These are phyloP conservation scores for Syngnathus floridae DNA, from an alignment of 2,113 vertebrate species.

Conservation along the genomic window DNA sequence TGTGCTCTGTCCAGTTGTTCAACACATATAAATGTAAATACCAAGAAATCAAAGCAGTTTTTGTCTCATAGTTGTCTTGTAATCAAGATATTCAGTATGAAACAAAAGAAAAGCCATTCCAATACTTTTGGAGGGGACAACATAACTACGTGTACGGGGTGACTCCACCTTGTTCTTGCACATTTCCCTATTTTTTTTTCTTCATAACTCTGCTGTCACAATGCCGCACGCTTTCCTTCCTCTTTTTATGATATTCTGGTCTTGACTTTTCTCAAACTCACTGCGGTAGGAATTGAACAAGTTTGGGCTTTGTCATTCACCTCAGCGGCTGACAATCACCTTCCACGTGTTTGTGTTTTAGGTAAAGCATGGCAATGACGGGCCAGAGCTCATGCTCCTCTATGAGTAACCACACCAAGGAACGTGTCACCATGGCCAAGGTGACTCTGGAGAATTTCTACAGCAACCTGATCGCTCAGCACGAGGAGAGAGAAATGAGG, in stretches of 20 bases:
- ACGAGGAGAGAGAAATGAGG: slow-evolving; percentile 97
- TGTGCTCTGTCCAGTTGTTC: background rate
- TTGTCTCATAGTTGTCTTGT: too few relatives aligned
- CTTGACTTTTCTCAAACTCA: background rate
- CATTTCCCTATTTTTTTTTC: slow-evolving; percentile 31
- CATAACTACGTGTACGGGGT: background rate
- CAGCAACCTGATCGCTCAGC: slow-evolving; percentile 94
- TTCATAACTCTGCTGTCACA: slow-evolving; percentile 21
- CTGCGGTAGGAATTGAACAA: background rate
- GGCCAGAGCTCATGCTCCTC: slow-evolving; percentile 86
- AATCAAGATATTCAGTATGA: too few relatives aligned
- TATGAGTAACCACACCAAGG: slow-evolving; percentile 99
- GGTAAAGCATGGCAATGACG: slow-evolving; percentile 93
- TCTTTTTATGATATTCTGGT: slow-evolving; percentile 31
- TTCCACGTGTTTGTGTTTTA: background rate
- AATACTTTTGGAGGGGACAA: too few relatives aligned
- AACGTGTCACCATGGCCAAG: slow-evolving; percentile 96
- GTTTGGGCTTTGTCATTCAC: background rate
- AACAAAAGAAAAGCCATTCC: too few relatives aligned
- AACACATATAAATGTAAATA: too few relatives aligned
- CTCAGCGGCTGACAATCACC: background rate
- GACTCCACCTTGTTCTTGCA: slow-evolving; percentile 14
- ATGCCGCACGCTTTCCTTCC: slow-evolving; percentile 31
- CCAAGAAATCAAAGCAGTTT: too few relatives aligned
- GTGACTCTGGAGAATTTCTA: slow-evolving; percentile 98